Evolutionary conservation across 1,140 invertebrate species (phyloP).

Genomic region (Drosophila saltans): DNA sequence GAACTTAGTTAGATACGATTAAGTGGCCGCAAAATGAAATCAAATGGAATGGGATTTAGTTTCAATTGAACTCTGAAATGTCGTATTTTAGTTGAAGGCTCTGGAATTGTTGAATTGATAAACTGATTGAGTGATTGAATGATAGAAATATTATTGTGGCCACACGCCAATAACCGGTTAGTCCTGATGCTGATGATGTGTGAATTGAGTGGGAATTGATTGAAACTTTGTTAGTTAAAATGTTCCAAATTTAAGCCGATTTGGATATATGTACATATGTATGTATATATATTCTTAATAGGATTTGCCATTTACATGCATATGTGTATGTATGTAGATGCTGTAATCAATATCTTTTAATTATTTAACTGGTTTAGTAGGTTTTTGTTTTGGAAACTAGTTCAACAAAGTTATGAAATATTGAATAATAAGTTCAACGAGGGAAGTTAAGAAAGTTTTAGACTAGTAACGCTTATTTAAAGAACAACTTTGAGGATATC

Average conservation of each 20-base stretch:
- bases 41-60: background rate
- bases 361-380: background rate
- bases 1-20: conserved; percentile 42
- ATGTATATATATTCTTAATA: background rate
- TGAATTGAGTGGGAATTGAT: background rate
- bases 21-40: background rate
- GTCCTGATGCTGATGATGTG: conserved; percentile 2
- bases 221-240: background rate
- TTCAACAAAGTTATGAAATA: background rate
- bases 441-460: background rate
- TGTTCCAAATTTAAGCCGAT: conserved; percentile 2
- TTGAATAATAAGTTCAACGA: background rate
- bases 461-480: too few relatives aligned
- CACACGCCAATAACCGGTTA: conserved; percentile 3
- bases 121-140: background rate
- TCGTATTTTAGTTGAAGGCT: conserved; percentile 10
- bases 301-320: background rate
- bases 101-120: background rate
- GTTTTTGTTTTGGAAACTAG: background rate
- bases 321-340: background rate
- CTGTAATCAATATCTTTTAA: conserved; percentile 6
- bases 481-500: too few relatives aligned
- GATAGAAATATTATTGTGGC: background rate
- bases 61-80: background rate
- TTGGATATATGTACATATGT: background rate